These are phyloP conservation scores for Macrotrachela quadricornifera DNA, from an alignment of 1,140 invertebrate species.

Conservation along the genomic window DNA sequence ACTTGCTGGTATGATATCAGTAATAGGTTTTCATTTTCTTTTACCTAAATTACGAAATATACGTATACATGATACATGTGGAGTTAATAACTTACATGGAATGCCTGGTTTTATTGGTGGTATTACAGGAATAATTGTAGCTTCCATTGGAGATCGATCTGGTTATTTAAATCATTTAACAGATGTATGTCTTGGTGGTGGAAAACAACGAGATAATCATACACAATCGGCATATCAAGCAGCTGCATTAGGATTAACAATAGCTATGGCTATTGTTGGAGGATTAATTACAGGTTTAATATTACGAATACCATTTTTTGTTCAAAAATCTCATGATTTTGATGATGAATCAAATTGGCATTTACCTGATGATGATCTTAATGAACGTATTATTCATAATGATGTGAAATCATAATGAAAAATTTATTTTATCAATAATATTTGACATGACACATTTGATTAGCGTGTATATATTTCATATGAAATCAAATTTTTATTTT, in stretches of 20 bases:
- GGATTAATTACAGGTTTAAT: slow-evolving; percentile 53
- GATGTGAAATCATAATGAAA: too few species aligned
- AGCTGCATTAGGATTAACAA: slow-evolving; percentile 44
- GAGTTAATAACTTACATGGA: slow-evolving; percentile 81
- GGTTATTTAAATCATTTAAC: too few species aligned
- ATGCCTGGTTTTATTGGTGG: slow-evolving; percentile 72
- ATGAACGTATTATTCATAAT: too few species aligned
- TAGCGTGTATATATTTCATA: too few species aligned
- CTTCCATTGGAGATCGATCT: slow-evolving; percentile 36
- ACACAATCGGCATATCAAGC: slow-evolving; percentile 59
- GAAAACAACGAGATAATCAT: slow-evolving; percentile 38
- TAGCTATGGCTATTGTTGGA: slow-evolving; percentile 45
- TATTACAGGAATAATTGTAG: slow-evolving; percentile 50
- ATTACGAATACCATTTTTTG: not conserved
- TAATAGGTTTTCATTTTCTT: slow-evolving; percentile 58
- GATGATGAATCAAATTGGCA: slow-evolving; percentile 8
- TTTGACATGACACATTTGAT: too few species aligned
- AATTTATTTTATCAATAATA: too few species aligned
- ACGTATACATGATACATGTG: slow-evolving; percentile 58
- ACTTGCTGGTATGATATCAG: slow-evolving; percentile 55
- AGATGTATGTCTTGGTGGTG: slow-evolving; percentile 15
- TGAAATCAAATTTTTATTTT: too few species aligned
- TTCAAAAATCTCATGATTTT: not conserved
- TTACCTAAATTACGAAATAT: slow-evolving; percentile 39
- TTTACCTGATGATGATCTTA: not conserved